phyloP scores from a whole-genome alignment of 2,113 vertebrate species.

The Grammomys surdaster region DNA sequence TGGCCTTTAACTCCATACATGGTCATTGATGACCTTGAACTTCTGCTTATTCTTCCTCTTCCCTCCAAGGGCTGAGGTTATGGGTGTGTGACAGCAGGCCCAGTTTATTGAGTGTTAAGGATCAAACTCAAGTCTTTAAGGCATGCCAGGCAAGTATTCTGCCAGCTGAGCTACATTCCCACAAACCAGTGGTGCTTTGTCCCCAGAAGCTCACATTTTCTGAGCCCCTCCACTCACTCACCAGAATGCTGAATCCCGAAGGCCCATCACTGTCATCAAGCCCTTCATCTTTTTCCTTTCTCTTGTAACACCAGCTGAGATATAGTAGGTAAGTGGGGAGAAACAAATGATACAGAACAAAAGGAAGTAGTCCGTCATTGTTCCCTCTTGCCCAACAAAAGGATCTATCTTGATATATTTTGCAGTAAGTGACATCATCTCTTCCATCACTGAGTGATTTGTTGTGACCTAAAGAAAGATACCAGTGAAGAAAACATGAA shows the following conservation, averaged over 20 bases:
- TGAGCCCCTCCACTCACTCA: conserved; percentile 79
- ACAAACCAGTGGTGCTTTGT: accelerated
- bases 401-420: conserved; percentile 71
- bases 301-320: conserved; percentile 68
- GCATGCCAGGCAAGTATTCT: not conserved
- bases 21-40: no score
- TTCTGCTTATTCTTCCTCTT: not conserved
- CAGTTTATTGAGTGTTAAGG: not conserved
- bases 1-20: not conserved
- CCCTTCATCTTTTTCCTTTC: conserved; percentile 89
- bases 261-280: conserved; percentile 93
- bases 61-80: not conserved
- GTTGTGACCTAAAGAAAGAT: conserved; percentile 74
- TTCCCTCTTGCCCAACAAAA: not conserved
- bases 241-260: conserved; percentile 93
- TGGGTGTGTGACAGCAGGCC: not conserved
- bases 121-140: not conserved
- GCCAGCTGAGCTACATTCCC: not conserved
- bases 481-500: not conserved
- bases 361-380: conserved; percentile 32
- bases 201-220: not conserved
- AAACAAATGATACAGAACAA: conserved; percentile 57
- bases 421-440: conserved; percentile 81
- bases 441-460: conserved; percentile 84
- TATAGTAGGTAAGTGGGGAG: conserved; percentile 77